A percentile compares a stretch with the other conserved stretches of the same genome.
Evolutionary conservation across 2,113 vertebrate species (phyloP).

Genomic region (Mus spicilegus): DNA sequence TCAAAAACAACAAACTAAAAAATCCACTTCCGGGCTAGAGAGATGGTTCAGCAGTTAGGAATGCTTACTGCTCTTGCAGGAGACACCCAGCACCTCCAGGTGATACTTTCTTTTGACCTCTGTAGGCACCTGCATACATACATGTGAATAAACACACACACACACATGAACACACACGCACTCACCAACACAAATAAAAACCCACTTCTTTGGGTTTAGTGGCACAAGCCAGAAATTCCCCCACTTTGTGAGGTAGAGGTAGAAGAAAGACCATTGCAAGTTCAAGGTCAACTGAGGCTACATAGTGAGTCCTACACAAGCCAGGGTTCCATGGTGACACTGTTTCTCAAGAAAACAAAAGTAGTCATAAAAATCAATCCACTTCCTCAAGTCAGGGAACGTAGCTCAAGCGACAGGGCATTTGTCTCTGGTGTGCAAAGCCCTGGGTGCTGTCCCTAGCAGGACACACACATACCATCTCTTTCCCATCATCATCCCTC

Average conservation of each 20-base stretch:
- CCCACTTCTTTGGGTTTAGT: neutral
- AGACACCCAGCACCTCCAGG: neutral
- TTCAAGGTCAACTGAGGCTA: neutral
- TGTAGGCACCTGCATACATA: neutral
- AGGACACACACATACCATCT: neutral
- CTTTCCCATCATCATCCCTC: neutral
- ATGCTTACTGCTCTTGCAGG: neutral
- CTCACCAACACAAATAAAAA: neutral
- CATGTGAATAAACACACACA: neutral
- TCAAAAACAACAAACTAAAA: conserved; percentile 30
- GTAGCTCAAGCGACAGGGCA: neutral
- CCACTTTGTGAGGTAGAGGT: neutral
- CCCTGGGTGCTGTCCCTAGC: neutral
- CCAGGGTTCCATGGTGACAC: neutral
- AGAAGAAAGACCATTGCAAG: neutral
- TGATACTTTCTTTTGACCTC: neutral
- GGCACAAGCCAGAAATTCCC: neutral
- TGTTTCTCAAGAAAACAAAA: neutral
- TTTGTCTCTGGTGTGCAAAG: neutral
- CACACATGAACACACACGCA: neutral
- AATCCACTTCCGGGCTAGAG: neutral
- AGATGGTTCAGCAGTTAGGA: neutral
- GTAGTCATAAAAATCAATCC: neutral
- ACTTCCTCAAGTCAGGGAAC: neutral
- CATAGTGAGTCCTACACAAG: neutral